Percentiles rank a stretch among this genome's conserved stretches.
Conservation (phyloP, 1,140 invertebrate genomes). For the Oryctes rhinoceros region DNA sequence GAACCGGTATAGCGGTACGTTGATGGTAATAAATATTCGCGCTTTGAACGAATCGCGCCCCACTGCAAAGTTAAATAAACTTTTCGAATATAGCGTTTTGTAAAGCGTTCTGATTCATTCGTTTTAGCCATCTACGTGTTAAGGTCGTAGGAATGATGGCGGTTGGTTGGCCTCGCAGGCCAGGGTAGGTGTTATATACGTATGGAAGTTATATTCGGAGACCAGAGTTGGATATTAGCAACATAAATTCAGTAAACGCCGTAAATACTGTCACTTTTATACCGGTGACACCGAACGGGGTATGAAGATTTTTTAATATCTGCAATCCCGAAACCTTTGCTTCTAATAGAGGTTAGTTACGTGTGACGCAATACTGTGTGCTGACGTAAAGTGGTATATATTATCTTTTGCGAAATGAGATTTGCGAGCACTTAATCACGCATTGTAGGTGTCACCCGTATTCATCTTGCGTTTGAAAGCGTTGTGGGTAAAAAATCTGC, state of each 20-base stretch:
- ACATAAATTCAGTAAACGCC: conserved; percentile 25
- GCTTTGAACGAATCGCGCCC: neutral
- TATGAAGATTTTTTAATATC: conserved; percentile 36
- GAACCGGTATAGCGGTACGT: neutral
- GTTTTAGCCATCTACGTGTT: neutral
- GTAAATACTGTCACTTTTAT: conserved; percentile 36
- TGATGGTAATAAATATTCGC: conserved; percentile 18
- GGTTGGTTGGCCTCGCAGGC: neutral
- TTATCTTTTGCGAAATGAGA: no score
- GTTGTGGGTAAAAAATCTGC: no score
- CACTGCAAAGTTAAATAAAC: conserved; percentile 18
- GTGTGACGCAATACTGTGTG: neutral
- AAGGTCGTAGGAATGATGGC: neutral
- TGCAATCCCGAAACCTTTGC: conserved; percentile 10
- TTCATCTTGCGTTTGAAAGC: no score
- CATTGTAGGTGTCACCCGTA: no score
- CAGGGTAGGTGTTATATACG: conserved; percentile 25
- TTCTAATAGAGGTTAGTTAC: neutral
- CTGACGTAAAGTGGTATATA: neutral
- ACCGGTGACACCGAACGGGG: conserved; percentile 20
- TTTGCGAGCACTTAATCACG: no score
- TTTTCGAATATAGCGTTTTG: conserved; percentile 31
- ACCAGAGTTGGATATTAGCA: conserved; percentile 29
- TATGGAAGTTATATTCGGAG: conserved; percentile 25
- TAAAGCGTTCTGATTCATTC: conserved; percentile 9